phyloP scores from a whole-genome alignment of 2,113 vertebrate species.

The Morphnarchus princeps region DNA sequence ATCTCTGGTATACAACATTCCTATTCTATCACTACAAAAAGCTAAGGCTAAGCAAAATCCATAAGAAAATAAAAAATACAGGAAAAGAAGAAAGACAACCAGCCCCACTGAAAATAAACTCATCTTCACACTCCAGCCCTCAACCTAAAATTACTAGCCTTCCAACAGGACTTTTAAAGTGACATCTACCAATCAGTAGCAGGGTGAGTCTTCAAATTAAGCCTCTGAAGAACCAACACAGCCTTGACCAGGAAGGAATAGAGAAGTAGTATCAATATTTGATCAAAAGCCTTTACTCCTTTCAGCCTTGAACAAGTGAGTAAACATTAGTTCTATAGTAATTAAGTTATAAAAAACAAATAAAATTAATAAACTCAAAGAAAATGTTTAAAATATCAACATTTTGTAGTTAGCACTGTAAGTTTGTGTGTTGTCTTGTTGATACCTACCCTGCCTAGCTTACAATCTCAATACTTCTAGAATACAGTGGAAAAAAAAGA shows the following conservation, averaged over 20 bases:
- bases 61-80: not conserved
- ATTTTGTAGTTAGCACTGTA: not conserved
- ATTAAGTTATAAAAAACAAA: not conserved
- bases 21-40: not conserved
- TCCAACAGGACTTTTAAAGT: not conserved
- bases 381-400: rapidly evolving
- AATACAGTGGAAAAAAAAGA: no score
- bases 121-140: rapidly evolving
- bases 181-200: not conserved
- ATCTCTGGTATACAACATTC: not conserved
- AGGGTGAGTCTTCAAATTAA: not conserved
- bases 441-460: not conserved
- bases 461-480: not conserved
- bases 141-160: rapidly evolving
- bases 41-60: not conserved
- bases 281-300: not conserved
- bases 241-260: not conserved
- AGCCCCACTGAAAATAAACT: not conserved
- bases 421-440: not conserved
- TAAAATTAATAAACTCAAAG: not conserved
- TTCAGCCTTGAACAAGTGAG: not conserved
- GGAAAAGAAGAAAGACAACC: rapidly evolving
- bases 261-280: not conserved
- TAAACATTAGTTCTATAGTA: not conserved
- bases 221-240: not conserved